A percentile compares a stretch with the other conserved stretches of the same genome.
phyloP scores from a whole-genome alignment of 2,797 vertebrate species.

The Eupleurogrammus muticus region DNA sequence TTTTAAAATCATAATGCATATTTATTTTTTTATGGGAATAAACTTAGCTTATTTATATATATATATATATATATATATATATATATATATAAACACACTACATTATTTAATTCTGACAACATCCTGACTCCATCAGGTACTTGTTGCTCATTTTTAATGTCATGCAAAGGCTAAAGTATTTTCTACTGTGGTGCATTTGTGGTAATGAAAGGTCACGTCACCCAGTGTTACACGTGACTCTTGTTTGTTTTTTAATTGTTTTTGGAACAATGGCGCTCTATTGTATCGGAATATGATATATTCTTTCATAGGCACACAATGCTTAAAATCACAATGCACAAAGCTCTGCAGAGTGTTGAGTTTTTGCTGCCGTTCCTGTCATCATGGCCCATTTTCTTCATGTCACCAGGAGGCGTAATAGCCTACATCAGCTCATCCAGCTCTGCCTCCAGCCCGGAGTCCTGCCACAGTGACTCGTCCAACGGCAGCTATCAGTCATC shows the following conservation, averaged over 20 bases:
- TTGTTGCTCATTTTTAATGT: too few species aligned
- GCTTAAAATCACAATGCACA: background rate
- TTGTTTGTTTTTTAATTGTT: background rate
- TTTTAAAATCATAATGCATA: background rate
- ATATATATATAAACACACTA: too few species aligned
- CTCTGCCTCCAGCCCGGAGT: constrained; percentile 93
- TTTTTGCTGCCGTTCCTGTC: background rate
- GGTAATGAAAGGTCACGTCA: background rate
- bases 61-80: too few species aligned
- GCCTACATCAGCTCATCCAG: constrained; percentile 95
- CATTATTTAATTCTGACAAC: too few species aligned
- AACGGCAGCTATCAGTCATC: constrained; percentile 93
- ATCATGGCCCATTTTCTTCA: background rate
- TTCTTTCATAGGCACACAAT: background rate
- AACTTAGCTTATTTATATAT: too few species aligned
- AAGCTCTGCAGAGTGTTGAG: background rate
- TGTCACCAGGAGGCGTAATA: constrained; percentile 91
- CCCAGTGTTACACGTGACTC: background rate
- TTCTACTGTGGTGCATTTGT: background rate
- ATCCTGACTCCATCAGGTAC: too few species aligned
- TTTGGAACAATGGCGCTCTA: background rate
- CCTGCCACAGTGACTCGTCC: constrained; percentile 94
- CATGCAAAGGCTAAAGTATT: too few species aligned
- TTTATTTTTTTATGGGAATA: too few species aligned
- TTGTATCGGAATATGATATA: background rate